A percentile compares a stretch with the other conserved stretches of the same genome.
Evolutionary conservation across 2,888 invertebrate genomes (phyloP).

Genomic region (Idaea straminata): DNA sequence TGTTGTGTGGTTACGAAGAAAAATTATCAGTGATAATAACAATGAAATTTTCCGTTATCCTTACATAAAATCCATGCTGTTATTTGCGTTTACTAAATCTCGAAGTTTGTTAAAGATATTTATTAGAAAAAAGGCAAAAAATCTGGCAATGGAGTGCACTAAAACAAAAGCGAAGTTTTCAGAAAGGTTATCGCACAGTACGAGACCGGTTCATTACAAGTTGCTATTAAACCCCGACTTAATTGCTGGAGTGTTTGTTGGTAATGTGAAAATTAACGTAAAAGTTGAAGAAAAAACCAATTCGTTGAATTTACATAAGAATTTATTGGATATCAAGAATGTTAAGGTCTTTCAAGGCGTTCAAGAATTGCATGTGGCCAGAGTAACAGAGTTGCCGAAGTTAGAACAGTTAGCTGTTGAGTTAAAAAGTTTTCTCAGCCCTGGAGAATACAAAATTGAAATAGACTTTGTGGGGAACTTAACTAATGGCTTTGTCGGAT

Average conservation of each 20-base stretch:
- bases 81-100: not conserved
- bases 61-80: not conserved
- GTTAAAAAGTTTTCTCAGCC: constrained; percentile 42
- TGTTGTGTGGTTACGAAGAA: not conserved
- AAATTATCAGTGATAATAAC: not conserved
- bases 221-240: constrained; percentile 55
- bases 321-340: constrained; percentile 76
- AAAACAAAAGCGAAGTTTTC: constrained; percentile 17
- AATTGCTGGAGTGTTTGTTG: constrained; percentile 51
- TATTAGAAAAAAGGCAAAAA: constrained; percentile 30
- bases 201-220: constrained; percentile 62
- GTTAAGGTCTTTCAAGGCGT: constrained; percentile 50
- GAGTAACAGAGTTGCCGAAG: constrained; percentile 50
- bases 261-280: constrained; percentile 60
- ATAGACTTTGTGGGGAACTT: constrained; percentile 84
- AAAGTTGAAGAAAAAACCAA: constrained; percentile 57
- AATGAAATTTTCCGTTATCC: not conserved
- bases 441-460: constrained; percentile 73
- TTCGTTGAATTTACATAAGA: constrained; percentile 78
- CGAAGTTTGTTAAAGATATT: not conserved
- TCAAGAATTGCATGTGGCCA: constrained; percentile 44
- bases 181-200: constrained; percentile 52
- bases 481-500: constrained; percentile 84
- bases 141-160: constrained; percentile 13
- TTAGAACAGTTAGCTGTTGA: constrained; percentile 61